Evolutionary conservation across 2,113 vertebrate species (phyloP), one percentile per base, ranked within the genome.

Genomic region (Amazona guildingii): DNA sequence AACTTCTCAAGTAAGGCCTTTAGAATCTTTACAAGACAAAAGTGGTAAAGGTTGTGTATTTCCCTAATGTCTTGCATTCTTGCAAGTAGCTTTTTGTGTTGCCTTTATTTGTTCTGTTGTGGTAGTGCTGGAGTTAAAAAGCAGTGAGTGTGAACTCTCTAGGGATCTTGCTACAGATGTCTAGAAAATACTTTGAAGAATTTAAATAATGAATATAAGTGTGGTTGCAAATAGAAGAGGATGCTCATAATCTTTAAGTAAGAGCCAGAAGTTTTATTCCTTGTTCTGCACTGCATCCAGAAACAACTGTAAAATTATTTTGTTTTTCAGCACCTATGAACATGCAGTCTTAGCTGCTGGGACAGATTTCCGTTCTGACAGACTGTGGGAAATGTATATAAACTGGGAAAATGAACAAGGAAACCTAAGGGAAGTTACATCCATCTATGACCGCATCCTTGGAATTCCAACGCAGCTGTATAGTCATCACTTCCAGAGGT

Each of bases 401-500:
- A 99, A 95, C 96, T 99, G 99, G 99, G 99, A 99, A 95, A 99
- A 98, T 2, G 99, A 99, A 55, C 98, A 98, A 82, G 98, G 98
- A 49, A 99, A 99, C 89, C 96, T 99, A 44, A 98, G 98, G 94
- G 99, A 99, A 33, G 99, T 99, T 61, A 99, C 99, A 0, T 98
- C 99, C 79, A 97, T 99, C 76, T 99, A 99, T 68, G 99, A 99
- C 85, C 99, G 99, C 29, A 98, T 99, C 97, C 97, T 99, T 95
- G 98, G 99, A 70, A 99, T 99, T 94, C 99, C 99, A 61, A 99
- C 99, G 1, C 99, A 99, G 83, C 98, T 99, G 28, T 99, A 99
- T 90, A 99, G 99, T 29, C 99, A 99, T 79, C 99, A 99, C 92
- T 99, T 99, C 96, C 99, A 99, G 97, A 99, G 98, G 99, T 99